phyloP scores from a whole-genome alignment of 2,888 invertebrate genomes.

The Tridacna gigas region DNA sequence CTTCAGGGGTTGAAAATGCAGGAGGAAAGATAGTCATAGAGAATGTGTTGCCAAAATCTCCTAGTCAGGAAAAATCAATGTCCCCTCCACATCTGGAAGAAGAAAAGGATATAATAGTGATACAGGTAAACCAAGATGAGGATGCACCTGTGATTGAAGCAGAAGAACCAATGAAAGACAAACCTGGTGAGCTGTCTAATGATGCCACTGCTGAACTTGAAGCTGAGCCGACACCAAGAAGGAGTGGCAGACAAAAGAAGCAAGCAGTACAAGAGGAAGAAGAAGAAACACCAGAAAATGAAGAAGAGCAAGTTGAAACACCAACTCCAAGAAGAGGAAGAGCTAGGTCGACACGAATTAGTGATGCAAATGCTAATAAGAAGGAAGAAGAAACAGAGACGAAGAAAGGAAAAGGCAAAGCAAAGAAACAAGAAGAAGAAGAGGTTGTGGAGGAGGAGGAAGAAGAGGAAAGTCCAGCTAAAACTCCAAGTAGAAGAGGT shows the following conservation, averaged over 20 bases:
- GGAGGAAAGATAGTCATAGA: constrained; percentile 1
- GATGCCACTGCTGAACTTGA: constrained; percentile 24
- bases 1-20: constrained; percentile 19
- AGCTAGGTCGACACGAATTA: constrained; percentile 41
- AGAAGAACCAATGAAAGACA: constrained; percentile 43
- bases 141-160: constrained; percentile 51
- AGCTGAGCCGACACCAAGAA: constrained; percentile 46
- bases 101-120: constrained; percentile 46
- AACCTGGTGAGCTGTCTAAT: constrained; percentile 8
- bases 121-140: constrained; percentile 35
- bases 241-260: constrained; percentile 50
- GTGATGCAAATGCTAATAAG: constrained; percentile 47
- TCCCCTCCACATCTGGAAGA: constrained; percentile 62
- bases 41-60: constrained; percentile 14
- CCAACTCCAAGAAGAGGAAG: constrained; percentile 62
- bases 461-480: constrained; percentile 47
- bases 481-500: constrained; percentile 32
- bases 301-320: constrained; percentile 43
- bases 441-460: constrained; percentile 47
- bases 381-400: constrained; percentile 34
- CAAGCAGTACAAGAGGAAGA: constrained; percentile 28
- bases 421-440: constrained; percentile 34
- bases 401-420: constrained; percentile 28
- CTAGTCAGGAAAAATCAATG: constrained; percentile 56
- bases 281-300: constrained; percentile 19